These are phyloP conservation scores for Cyprinella venusta DNA, from an alignment of 2,797 vertebrate species.

Conservation along the genomic window DNA sequence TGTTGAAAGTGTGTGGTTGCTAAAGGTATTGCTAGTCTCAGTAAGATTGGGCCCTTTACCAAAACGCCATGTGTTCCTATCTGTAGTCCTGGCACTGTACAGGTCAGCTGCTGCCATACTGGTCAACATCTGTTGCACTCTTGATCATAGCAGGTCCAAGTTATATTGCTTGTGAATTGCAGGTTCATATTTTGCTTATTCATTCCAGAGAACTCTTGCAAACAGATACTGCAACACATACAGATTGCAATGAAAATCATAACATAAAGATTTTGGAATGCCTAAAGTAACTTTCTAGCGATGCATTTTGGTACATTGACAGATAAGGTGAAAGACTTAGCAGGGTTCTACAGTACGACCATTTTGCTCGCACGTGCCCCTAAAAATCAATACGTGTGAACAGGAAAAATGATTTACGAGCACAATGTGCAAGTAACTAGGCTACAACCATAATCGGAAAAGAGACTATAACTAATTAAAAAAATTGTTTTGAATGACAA, in stretches of 20 bases:
- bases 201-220: background rate
- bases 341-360: too few relatives aligned
- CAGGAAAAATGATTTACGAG: too few relatives aligned
- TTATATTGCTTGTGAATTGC: slow-evolving; percentile 19
- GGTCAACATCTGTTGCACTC: slow-evolving; percentile 41
- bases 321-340: background rate
- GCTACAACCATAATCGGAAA: too few relatives aligned
- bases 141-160: slow-evolving; percentile 9
- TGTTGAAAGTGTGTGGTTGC: slow-evolving; percentile 19
- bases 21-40: slow-evolving; percentile 25
- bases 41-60: slow-evolving; percentile 16
- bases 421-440: too few relatives aligned
- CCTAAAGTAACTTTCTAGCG: background rate
- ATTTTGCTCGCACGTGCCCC: too few relatives aligned
- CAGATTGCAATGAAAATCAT: background rate
- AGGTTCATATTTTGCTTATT: slow-evolving; percentile 17
- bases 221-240: background rate
- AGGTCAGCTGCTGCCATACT: slow-evolving; percentile 1
- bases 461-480: too few relatives aligned
- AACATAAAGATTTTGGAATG: background rate
- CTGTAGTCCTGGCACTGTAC: slow-evolving; percentile 33
- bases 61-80: slow-evolving; percentile 37
- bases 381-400: too few relatives aligned
- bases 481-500: too few relatives aligned
- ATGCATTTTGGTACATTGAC: background rate